phyloP scores from a whole-genome alignment of 2,888 invertebrate species.

The Xestia c-nigrum region DNA sequence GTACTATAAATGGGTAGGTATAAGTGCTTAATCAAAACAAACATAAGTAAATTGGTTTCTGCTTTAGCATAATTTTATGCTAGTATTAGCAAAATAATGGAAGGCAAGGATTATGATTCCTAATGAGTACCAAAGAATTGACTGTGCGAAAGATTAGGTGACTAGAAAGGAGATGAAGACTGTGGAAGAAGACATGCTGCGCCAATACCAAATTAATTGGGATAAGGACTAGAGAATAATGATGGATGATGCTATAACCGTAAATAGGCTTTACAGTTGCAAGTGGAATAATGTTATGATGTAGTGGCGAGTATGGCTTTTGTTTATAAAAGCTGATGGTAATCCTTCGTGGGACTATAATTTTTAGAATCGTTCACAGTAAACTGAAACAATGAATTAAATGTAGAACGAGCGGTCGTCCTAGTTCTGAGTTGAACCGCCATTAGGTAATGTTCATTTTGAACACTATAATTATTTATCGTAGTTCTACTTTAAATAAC shows the following conservation, averaged over 20 bases:
- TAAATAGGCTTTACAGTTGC: conserved; percentile 18
- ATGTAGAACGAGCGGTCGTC: conserved; percentile 29
- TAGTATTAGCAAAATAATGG: conserved; percentile 7
- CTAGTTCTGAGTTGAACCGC: conserved; percentile 38
- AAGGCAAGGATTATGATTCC: neutral
- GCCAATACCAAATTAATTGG: neutral
- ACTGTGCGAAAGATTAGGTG: neutral
- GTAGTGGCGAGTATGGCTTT: neutral
- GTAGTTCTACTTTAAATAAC: neutral
- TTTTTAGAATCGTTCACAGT: conserved; percentile 27
- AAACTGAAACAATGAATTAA: conserved; percentile 51
- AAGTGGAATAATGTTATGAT: conserved; percentile 12
- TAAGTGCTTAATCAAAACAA: conserved; percentile 51
- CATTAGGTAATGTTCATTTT: conserved; percentile 3
- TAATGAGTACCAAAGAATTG: neutral
- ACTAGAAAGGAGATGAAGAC: neutral
- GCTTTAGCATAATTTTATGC: conserved; percentile 3
- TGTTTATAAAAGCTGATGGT: conserved; percentile 34
- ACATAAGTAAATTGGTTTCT: conserved; percentile 17
- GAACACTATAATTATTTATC: neutral
- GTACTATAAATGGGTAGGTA: conserved; percentile 43
- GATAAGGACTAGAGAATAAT: neutral
- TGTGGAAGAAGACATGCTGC: neutral
- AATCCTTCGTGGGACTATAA: conserved; percentile 16
- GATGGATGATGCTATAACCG: conserved; percentile 1